Base-by-base conservation (phyloP, 1,140 invertebrate species). In the Heterodera schachtii region DNA sequence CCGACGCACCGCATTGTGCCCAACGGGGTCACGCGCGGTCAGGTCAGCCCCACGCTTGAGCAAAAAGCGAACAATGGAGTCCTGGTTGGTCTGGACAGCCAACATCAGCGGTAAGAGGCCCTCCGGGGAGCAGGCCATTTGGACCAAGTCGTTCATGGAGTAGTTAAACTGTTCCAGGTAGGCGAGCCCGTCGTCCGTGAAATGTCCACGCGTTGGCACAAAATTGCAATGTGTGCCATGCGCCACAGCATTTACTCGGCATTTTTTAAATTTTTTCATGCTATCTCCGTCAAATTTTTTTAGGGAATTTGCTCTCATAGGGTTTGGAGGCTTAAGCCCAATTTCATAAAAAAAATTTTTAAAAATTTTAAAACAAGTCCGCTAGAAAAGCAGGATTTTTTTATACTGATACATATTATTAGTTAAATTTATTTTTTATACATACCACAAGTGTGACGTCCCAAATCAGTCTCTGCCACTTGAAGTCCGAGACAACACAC, bases 21-120 rank as follows among this genome's bases (percentile, higher is more conserved):
- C 31, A 31, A 31, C 31, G 31, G 31, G 31, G 31, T 31, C 31
- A 31, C 31, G 31, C 31, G 31, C 31, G 31, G 31, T 31, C 31
- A 31, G 31, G 1, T 31, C 31, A 31, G 31, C 31, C 6, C 85
- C 87, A 52, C 82, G 77, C 57, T 88, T 83, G 13, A 89, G 64
- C 31, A 89, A 73, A 75, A 81, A 81, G 13, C 79, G 79, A 0
- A 89, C 88, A 78, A 89, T 90, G 9, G 81, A 79, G n/a, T 86
- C 31, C 31, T 31, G 31, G 31, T 31, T 31, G 31, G 31, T 31
- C 31, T 31, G 31, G 31, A 31, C 31, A 13, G 88, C 88, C 43
- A 89, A 73, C 81, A 89, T 88, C 11, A 89, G 67, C 1, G 88
- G 89, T 75, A 86, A 89, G 64, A 86, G 78, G 13, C 88, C 87